Conservation (phyloP, 1,140 invertebrate species). For the Euglossa dilemma region DNA sequence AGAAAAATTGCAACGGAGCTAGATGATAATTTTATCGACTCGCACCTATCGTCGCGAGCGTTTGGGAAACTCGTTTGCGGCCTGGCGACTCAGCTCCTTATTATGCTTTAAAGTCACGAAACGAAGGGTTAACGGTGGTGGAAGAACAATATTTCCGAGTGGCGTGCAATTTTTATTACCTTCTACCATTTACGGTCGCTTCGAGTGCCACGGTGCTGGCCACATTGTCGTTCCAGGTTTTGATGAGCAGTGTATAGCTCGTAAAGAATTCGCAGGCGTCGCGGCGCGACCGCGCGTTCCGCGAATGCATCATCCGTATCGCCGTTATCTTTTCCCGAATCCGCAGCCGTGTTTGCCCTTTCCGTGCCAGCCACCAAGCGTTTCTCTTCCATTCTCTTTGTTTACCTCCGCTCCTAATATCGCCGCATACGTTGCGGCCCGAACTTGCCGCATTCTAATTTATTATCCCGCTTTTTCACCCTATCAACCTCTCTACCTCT, state of each 20-base stretch:
- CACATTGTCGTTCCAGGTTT: neutral
- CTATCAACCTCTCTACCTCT: neutral
- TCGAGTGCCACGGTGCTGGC: accelerated
- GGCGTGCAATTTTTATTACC: constrained; percentile 15
- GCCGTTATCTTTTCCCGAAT: neutral
- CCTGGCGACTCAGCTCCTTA: neutral
- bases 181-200: neutral
- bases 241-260: neutral
- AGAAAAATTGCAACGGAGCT: neutral
- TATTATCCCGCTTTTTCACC: neutral
- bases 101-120: constrained; percentile 6
- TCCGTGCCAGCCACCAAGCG: neutral
- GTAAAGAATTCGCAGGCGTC: neutral
- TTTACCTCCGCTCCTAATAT: neutral
- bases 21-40: neutral
- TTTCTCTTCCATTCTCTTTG: neutral
- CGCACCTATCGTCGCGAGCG: neutral
- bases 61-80: neutral
- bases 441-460: neutral
- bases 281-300: neutral
- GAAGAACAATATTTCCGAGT: neutral
- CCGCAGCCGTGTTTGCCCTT: neutral
- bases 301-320: neutral
- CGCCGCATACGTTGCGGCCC: neutral
- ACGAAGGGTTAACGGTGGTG: neutral